phyloP scores from a whole-genome alignment of 2,888 invertebrate species.

The Mesorhabditis sp. region DNA sequence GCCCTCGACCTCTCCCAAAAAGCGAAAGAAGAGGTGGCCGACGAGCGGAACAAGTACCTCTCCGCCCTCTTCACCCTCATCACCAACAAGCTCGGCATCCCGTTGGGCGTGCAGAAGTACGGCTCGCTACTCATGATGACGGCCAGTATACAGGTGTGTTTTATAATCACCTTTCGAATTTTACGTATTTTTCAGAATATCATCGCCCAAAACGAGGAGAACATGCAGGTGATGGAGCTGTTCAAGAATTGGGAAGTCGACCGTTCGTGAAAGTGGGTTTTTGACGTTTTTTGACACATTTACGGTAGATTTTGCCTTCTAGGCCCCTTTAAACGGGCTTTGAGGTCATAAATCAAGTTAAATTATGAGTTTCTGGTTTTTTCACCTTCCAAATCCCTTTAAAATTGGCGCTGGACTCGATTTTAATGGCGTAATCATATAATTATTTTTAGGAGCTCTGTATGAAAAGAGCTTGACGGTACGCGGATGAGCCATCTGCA shows the following conservation, averaged over 20 bases:
- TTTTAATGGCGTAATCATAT: neutral
- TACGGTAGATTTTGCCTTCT: neutral
- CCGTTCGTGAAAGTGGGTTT: constrained; percentile 37
- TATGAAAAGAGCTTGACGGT: constrained; percentile 24
- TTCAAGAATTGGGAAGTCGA: constrained; percentile 50
- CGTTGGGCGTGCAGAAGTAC: constrained; percentile 42
- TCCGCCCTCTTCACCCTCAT: constrained; percentile 51
- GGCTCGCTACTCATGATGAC: constrained; percentile 48
- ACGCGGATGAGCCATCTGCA: neutral
- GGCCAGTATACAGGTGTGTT: constrained; percentile 39
- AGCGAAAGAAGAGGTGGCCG: constrained; percentile 44
- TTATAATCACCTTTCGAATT: neutral
- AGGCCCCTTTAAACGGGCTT: too few relatives aligned
- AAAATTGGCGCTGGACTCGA: neutral
- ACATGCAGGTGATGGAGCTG: constrained; percentile 57
- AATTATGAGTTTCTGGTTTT: too few relatives aligned
- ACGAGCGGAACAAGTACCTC: constrained; percentile 53
- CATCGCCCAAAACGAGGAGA: constrained; percentile 56
- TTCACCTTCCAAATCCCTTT: neutral
- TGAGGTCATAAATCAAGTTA: too few relatives aligned
- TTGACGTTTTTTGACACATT: neutral
- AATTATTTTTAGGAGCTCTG: constrained; percentile 19
- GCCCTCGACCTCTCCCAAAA: constrained; percentile 48
- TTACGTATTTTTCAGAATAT: constrained; percentile 45
- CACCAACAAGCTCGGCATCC: constrained; percentile 33